Evolutionary conservation across 2,113 vertebrate species (phyloP).

Genomic region (Eubucco bourcierii): DNA sequence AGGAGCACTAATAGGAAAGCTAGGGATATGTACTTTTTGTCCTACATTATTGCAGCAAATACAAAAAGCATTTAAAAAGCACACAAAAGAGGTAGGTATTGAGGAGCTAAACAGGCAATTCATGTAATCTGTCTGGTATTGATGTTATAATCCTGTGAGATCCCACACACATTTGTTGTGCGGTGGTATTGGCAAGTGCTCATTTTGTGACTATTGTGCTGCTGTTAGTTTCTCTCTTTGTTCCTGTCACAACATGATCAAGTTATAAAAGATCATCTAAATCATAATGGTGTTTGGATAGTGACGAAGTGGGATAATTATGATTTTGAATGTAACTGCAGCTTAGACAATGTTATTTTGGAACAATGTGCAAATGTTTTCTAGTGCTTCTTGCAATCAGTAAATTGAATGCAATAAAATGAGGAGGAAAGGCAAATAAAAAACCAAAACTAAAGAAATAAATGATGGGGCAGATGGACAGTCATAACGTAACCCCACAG

Average conservation of each 20-base stretch:
- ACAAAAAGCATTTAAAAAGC: background rate
- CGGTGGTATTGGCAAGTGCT: background rate
- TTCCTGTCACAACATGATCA: constrained; percentile 24
- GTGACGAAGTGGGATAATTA: constrained; percentile 28
- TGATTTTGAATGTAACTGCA: constrained; percentile 35
- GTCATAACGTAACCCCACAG: background rate
- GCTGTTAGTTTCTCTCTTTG: constrained; percentile 5
- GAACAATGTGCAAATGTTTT: constrained; percentile 4
- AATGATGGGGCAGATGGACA: background rate
- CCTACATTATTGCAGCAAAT: background rate
- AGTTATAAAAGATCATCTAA: constrained; percentile 14
- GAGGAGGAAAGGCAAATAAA: background rate
- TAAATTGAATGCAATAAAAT: constrained; percentile 9
- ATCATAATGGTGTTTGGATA: constrained; percentile 47
- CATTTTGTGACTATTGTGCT: background rate
- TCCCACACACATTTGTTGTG: background rate
- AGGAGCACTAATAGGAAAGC: background rate
- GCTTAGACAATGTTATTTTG: constrained; percentile 25
- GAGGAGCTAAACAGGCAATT: background rate
- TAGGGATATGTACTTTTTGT: background rate
- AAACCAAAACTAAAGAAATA: background rate
- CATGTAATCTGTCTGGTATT: background rate
- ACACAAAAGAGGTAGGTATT: background rate
- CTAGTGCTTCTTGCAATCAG: background rate
- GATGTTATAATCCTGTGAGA: background rate